A percentile compares a stretch with the other conserved stretches of the same genome.
Evolutionary conservation across 2,888 invertebrate species (phyloP).

Genomic region (Hymenopus coronatus): DNA sequence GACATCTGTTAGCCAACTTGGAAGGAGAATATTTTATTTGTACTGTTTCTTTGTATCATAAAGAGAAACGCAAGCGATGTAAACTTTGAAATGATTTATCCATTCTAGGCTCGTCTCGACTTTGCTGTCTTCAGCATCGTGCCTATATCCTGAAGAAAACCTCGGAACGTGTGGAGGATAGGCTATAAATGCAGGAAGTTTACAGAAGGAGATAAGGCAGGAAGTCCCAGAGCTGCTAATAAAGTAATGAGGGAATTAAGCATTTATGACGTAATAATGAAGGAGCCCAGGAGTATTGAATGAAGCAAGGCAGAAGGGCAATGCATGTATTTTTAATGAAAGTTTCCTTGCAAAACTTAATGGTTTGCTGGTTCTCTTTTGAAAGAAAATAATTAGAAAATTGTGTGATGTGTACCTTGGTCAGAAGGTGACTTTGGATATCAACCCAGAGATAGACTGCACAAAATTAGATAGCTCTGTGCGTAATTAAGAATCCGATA

Average conservation of each 20-base stretch:
- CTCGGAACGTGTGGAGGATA: background rate
- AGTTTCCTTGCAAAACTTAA: background rate
- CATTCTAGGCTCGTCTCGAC: too few relatives aligned
- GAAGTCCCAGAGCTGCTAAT: background rate
- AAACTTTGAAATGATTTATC: too few relatives aligned
- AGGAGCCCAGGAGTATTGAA: background rate
- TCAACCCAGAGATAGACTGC: too few relatives aligned
- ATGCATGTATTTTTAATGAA: background rate
- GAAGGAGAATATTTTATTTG: too few relatives aligned
- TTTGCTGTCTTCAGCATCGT: too few relatives aligned
- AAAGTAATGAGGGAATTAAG: conserved; percentile 7
- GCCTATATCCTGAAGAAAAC: too few relatives aligned
- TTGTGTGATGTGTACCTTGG: background rate
- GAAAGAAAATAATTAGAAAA: background rate
- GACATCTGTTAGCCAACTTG: background rate
- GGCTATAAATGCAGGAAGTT: background rate
- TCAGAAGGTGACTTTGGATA: background rate
- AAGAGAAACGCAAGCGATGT: too few relatives aligned
- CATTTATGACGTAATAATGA: conserved; percentile 10
- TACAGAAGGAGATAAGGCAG: background rate
- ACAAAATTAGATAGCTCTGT: too few relatives aligned
- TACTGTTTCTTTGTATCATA: too few relatives aligned
- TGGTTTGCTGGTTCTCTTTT: background rate
- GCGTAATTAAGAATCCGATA: too few relatives aligned
- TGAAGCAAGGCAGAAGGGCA: background rate